Conservation (phyloP, 2,888 invertebrate species). For the Drosophila demipolita region DNA sequence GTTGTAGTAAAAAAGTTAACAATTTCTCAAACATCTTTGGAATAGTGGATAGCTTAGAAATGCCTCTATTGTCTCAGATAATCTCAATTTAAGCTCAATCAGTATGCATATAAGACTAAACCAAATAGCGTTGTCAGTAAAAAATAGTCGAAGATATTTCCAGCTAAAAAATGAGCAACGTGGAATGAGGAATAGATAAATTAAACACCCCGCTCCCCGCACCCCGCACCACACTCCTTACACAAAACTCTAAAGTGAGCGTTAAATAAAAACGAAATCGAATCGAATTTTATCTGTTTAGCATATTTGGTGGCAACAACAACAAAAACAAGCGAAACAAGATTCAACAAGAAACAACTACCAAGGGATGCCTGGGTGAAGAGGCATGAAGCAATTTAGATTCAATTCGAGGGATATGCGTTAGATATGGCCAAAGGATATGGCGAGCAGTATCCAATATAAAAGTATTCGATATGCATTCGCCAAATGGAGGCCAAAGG, state of each 20-base stretch:
- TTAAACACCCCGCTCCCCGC: conserved; percentile 27
- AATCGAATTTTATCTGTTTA: conserved; percentile 69
- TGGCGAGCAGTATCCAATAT: conserved; percentile 33
- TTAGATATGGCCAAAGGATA: conserved; percentile 31
- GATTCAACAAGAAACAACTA: conserved; percentile 37
- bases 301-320: conserved; percentile 58
- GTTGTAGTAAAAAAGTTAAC: background rate
- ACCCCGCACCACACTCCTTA: background rate
- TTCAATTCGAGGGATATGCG: conserved; percentile 63
- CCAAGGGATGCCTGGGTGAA: conserved; percentile 42
- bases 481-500: conserved; percentile 34
- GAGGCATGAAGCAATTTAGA: conserved; percentile 75
- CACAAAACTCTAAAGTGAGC: conserved; percentile 33
- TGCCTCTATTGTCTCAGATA: background rate
- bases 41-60: background rate
- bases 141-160: conserved; percentile 43
- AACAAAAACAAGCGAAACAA: conserved; percentile 13
- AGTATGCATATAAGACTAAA: conserved; percentile 1
- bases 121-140: conserved; percentile 17
- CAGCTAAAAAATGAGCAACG: conserved; percentile 46
- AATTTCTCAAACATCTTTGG: background rate
- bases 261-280: conserved; percentile 38
- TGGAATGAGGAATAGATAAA: conserved; percentile 60
- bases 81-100: background rate
- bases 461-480: conserved; percentile 37